These are phyloP conservation scores for Hesperia comma DNA, from an alignment of 2,888 invertebrate species.

Conservation along the genomic window DNA sequence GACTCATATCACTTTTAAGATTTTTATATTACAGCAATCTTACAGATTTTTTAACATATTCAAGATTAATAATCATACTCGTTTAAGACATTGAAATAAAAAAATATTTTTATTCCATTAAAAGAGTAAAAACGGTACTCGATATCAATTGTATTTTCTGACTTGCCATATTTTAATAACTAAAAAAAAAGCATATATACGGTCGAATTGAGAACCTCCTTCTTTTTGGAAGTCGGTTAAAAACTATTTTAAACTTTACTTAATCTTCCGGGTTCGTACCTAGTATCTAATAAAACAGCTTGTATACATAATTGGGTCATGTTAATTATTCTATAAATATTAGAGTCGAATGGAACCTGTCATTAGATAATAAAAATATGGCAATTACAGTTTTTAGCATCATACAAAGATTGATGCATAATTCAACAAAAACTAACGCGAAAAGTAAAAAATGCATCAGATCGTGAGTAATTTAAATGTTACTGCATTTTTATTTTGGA, in stretches of 20 bases:
- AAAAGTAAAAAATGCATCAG: conserved; percentile 19
- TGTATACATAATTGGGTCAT: conserved; percentile 15
- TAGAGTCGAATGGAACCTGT: conserved; percentile 13
- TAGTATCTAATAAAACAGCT: background rate
- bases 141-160: background rate
- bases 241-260: background rate
- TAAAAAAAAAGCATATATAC: too few species aligned
- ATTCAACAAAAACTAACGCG: conserved; percentile 15
- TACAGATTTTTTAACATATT: background rate
- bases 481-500: conserved; percentile 20
- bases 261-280: conserved; percentile 12
- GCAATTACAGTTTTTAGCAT: conserved; percentile 13
- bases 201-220: too few species aligned
- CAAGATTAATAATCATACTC: background rate
- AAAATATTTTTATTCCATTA: too few species aligned
- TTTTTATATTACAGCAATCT: conserved; percentile 21
- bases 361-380: conserved; percentile 5
- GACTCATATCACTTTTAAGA: conserved; percentile 19
- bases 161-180: background rate
- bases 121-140: too few species aligned
- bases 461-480: conserved; percentile 24
- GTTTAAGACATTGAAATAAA: too few species aligned
- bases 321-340: conserved; percentile 11
- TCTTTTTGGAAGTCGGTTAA: too few species aligned
- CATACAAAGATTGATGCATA: conserved; percentile 18